A percentile compares a stretch with the other conserved stretches of the same genome.
phyloP scores from a whole-genome alignment of 1,140 invertebrate species.

The Temnothorax longispinosus region DNA sequence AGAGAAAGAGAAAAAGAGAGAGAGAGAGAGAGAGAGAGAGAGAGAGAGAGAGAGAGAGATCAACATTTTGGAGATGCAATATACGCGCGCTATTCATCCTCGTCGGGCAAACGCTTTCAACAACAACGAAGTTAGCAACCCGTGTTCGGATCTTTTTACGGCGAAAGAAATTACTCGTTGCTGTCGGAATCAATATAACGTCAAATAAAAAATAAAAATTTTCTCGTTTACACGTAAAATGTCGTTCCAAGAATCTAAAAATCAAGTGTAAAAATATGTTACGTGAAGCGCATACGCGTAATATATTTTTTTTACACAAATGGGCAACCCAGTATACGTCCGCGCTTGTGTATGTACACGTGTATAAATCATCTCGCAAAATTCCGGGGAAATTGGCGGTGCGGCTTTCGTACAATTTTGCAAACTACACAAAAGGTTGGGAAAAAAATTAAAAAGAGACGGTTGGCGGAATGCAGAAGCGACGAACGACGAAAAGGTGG shows the following conservation, averaged over 20 bases:
- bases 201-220: neutral
- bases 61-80: conserved; percentile 52
- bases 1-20: no score
- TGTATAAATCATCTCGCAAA: conserved; percentile 24
- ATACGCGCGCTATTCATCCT: conserved; percentile 30
- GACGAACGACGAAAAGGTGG: conserved; percentile 13
- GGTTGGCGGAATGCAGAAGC: conserved; percentile 1
- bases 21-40: neutral
- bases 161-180: neutral
- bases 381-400: conserved; percentile 38
- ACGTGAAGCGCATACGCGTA: neutral
- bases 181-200: neutral
- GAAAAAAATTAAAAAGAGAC: neutral
- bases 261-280: neutral
- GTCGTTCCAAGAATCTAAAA: neutral
- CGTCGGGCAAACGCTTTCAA: conserved; percentile 22
- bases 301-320: neutral
- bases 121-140: neutral
- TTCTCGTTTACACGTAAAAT: neutral
- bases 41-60: neutral
- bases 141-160: neutral
- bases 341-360: neutral
- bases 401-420: conserved; percentile 6
- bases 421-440: conserved; percentile 11
- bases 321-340: conserved; percentile 16